These are phyloP conservation scores for Philereme transversata DNA, from an alignment of 2,888 invertebrate species.

Conservation along the genomic window DNA sequence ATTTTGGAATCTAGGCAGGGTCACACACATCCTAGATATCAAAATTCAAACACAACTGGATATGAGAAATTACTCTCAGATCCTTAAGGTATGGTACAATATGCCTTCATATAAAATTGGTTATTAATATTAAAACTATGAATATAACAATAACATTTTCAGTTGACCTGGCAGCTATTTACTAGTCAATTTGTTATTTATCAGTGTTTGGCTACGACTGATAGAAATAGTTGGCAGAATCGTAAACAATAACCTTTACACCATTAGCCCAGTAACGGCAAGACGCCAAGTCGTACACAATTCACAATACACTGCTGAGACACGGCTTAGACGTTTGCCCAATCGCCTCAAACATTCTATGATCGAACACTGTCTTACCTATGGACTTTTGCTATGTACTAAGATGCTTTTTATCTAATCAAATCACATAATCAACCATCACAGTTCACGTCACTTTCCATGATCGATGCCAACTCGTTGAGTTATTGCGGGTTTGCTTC, in stretches of 20 bases:
- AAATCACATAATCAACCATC: conserved; percentile 3
- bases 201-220: conserved; percentile 54
- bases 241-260: conserved; percentile 59
- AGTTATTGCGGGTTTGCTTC: conserved; percentile 17
- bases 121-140: too few species aligned
- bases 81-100: too few species aligned
- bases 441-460: conserved; percentile 27
- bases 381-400: conserved; percentile 6
- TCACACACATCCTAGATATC: too few species aligned
- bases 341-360: background rate
- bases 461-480: conserved; percentile 25
- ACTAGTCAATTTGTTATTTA: conserved; percentile 24
- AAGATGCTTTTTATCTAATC: conserved; percentile 14
- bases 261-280: conserved; percentile 54
- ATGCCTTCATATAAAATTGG: too few species aligned
- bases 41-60: too few species aligned
- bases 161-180: conserved; percentile 10
- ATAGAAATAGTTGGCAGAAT: conserved; percentile 68
- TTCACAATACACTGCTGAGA: conserved; percentile 5
- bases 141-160: background rate
- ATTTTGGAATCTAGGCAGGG: too few species aligned
- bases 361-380: conserved; percentile 2
- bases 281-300: conserved; percentile 56
- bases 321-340: conserved; percentile 4
- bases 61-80: too few species aligned